Evolutionary conservation across 92 coral and sea anemone species (phyloP).

Genomic region (Porites rus): DNA sequence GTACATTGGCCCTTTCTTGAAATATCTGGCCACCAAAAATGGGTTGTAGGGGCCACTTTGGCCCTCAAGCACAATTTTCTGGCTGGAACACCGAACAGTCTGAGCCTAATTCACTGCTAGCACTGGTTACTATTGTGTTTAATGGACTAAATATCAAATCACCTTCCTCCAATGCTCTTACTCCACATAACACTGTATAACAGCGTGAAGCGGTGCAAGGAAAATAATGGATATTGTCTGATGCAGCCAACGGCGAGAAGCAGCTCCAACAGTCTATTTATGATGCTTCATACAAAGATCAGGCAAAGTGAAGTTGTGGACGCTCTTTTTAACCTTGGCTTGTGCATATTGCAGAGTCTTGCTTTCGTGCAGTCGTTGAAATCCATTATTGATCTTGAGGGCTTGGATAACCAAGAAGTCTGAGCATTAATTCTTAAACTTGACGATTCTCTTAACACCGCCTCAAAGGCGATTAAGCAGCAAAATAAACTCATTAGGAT

Average conservation of each 20-base stretch:
- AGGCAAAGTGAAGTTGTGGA: slow-evolving; percentile 48
- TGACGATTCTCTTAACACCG: slow-evolving; percentile 5
- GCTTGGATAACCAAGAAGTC: slow-evolving; percentile 5
- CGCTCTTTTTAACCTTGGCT: slow-evolving; percentile 11
- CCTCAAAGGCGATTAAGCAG: slow-evolving; percentile 12
- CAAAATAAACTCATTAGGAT: background rate
- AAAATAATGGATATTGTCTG: background rate
- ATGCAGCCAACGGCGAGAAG: slow-evolving; percentile 19
- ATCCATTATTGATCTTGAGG: slow-evolving; percentile 20
- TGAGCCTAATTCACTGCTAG: slow-evolving; percentile 57
- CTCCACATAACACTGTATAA: slow-evolving; percentile 5
- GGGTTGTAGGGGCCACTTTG: no score
- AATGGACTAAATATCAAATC: slow-evolving; percentile 65
- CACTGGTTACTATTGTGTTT: slow-evolving; percentile 65
- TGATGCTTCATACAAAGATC: slow-evolving; percentile 23
- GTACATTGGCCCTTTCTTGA: no score
- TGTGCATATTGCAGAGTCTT: slow-evolving; percentile 39
- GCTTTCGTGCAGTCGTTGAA: slow-evolving; percentile 14
- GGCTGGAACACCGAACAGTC: background rate
- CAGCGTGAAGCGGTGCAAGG: slow-evolving; percentile 18
- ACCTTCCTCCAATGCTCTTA: background rate
- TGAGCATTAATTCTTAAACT: slow-evolving; percentile 3
- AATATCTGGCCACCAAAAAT: no score
- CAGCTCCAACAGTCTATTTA: slow-evolving; percentile 35
- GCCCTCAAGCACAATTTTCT: no score